A percentile compares a stretch with the other conserved stretches of the same genome.
phyloP scores from a whole-genome alignment of 2,113 vertebrate species.

The Pimephales promelas region DNA sequence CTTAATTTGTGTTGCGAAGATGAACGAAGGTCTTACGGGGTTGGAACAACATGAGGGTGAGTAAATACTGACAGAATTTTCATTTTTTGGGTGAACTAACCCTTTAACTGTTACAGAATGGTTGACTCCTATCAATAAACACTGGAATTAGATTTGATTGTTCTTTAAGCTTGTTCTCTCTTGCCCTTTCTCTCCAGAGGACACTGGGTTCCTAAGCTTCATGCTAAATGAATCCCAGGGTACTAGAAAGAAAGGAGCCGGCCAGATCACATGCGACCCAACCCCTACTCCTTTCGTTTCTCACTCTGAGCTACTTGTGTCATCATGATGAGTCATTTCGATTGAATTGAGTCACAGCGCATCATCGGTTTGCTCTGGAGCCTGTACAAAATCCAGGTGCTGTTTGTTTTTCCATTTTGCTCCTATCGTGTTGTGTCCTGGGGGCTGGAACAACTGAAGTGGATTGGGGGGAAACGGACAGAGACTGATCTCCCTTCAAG shows the following conservation, averaged over 20 bases:
- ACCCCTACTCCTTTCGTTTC: slow-evolving; percentile 29
- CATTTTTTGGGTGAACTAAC: too few relatives aligned
- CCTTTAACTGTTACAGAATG: slow-evolving; percentile 3
- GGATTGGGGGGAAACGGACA: slow-evolving; percentile 44
- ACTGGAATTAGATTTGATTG: background rate
- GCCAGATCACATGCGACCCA: slow-evolving; percentile 30
- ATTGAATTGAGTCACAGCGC: background rate
- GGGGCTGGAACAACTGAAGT: slow-evolving; percentile 32
- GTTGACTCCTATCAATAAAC: background rate
- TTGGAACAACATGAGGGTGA: too few relatives aligned
- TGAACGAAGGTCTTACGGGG: too few relatives aligned
- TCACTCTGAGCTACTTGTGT: slow-evolving; percentile 13
- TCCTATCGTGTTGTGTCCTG: slow-evolving; percentile 60
- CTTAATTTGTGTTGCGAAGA: too few relatives aligned
- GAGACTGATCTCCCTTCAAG: slow-evolving; percentile 51
- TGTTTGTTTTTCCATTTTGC: slow-evolving; percentile 72
- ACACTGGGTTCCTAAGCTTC: slow-evolving; percentile 54
- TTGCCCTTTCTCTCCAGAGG: slow-evolving; percentile 35
- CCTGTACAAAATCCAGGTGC: slow-evolving; percentile 62
- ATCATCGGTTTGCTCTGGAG: slow-evolving; percentile 38
- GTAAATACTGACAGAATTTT: too few relatives aligned
- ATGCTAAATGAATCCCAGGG: slow-evolving; percentile 68
- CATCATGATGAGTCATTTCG: background rate
- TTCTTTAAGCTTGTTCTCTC: background rate
- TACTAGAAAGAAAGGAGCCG: slow-evolving; percentile 47